A percentile compares a stretch with the other conserved stretches of the same genome.
These are phyloP conservation scores for Listronotus bonariensis DNA, from an alignment of 1,140 invertebrate genomes.

Conservation along the genomic window DNA sequence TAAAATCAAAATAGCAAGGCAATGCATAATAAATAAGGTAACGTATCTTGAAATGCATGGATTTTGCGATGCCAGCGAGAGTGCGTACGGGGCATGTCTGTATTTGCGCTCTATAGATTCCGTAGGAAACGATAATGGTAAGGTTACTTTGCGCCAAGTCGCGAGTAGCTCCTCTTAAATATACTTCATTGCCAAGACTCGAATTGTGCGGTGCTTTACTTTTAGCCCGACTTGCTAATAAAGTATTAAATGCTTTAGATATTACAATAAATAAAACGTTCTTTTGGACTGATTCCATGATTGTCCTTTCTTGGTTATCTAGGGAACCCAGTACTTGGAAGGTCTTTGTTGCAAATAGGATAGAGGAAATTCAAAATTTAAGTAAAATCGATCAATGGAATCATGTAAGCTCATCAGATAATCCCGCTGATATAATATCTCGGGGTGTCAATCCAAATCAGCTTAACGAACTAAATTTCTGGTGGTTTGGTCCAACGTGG, in stretches of 20 bases:
- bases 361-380: slow-evolving; percentile 41
- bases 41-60: slow-evolving; percentile 46
- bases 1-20: slow-evolving; percentile 33
- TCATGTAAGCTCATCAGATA: slow-evolving; percentile 44
- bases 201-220: slow-evolving; percentile 10
- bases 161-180: neutral
- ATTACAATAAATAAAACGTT: neutral
- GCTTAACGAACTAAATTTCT: no score
- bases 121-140: neutral
- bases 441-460: slow-evolving; percentile 42
- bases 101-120: slow-evolving; percentile 34
- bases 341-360: no score
- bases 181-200: slow-evolving; percentile 2
- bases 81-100: slow-evolving; percentile 49
- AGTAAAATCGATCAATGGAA: slow-evolving; percentile 41
- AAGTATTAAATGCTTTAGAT: neutral
- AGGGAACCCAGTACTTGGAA: no score
- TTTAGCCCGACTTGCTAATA: neutral
- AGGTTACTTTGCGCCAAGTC: slow-evolving; percentile 5
- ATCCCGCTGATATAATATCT: slow-evolving; percentile 50
- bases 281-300: slow-evolving; percentile 1
- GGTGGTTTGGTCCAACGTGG: no score
- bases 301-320: neutral
- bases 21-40: neutral
- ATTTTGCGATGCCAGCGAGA: slow-evolving; percentile 52